Evolutionary conservation across 2,113 vertebrate species (phyloP).

Genomic region (Ifrita kowaldi): DNA sequence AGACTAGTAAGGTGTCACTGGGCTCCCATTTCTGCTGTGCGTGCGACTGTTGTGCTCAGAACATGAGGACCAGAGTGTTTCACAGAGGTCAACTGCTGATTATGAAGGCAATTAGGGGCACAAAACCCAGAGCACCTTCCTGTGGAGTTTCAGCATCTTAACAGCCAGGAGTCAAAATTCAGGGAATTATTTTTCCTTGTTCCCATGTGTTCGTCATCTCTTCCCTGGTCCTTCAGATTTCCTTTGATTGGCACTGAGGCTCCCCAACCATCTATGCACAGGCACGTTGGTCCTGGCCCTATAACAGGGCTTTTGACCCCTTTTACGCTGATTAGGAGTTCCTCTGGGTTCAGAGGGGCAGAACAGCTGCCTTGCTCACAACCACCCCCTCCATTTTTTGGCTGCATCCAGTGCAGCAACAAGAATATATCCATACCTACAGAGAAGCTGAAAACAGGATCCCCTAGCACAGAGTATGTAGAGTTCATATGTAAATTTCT

Average conservation of each 20-base stretch:
- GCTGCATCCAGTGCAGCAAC: neutral
- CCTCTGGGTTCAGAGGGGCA: neutral
- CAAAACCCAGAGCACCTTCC: neutral
- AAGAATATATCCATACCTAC: neutral
- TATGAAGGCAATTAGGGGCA: neutral
- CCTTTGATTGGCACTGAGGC: neutral
- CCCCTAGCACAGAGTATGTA: neutral
- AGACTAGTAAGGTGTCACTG: neutral
- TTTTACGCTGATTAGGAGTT: neutral
- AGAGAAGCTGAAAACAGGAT: neutral
- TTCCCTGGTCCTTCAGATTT: neutral
- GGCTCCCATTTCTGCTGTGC: neutral
- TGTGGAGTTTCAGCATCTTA: neutral
- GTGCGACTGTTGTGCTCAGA: neutral
- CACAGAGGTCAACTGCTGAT: neutral
- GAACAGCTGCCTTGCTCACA: neutral
- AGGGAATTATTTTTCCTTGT: neutral
- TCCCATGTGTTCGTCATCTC: neutral
- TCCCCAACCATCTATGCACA: neutral
- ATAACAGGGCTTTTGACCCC: neutral
- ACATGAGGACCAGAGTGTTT: neutral
- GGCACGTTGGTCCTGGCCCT: neutral
- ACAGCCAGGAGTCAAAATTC: neutral
- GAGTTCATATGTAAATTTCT: neutral
- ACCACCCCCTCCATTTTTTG: neutral